phyloP scores from a whole-genome alignment of 1,140 invertebrate genomes.

The Ruditapes philippinarum region DNA sequence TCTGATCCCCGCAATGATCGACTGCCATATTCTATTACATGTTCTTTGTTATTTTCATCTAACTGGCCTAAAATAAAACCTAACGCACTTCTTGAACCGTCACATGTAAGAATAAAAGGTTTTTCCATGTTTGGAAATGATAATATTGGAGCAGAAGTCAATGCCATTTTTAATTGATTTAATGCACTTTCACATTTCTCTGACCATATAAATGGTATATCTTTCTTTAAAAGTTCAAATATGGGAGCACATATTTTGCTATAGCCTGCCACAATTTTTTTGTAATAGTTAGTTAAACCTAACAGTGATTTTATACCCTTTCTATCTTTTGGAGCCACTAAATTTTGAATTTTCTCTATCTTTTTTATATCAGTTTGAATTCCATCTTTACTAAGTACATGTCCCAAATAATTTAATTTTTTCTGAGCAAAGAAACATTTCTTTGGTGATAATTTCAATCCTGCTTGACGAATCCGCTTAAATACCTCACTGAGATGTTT shows the following conservation, averaged over 20 bases:
- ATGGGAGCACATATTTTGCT: slow-evolving; percentile 67
- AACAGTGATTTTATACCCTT: slow-evolving; percentile 79
- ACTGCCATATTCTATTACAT: slow-evolving; percentile 67
- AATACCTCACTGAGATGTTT: slow-evolving; percentile 81
- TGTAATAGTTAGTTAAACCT: slow-evolving; percentile 59
- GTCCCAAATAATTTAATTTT: slow-evolving; percentile 23
- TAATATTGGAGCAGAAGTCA: slow-evolving; percentile 62
- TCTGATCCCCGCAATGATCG: slow-evolving; percentile 48
- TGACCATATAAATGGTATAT: slow-evolving; percentile 44
- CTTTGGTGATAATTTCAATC: slow-evolving; percentile 85
- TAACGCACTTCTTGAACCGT: slow-evolving; percentile 68
- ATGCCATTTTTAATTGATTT: slow-evolving; percentile 50
- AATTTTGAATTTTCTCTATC: slow-evolving; percentile 53
- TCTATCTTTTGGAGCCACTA: slow-evolving; percentile 69
- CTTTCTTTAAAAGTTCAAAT: slow-evolving; percentile 58
- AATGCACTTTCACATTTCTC: slow-evolving; percentile 49
- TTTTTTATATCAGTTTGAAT: slow-evolving; percentile 68
- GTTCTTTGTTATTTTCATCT: slow-evolving; percentile 63
- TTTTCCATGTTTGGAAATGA: slow-evolving; percentile 58
- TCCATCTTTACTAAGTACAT: slow-evolving; percentile 53
- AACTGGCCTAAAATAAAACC: slow-evolving; percentile 75
- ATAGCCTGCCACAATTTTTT: slow-evolving; percentile 63
- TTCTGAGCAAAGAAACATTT: slow-evolving; percentile 84
- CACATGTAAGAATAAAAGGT: slow-evolving; percentile 66
- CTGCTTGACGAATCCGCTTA: slow-evolving; percentile 80